These are phyloP conservation scores for Microplitis manilae DNA, from an alignment of 2,888 invertebrate genomes.

Conservation along the genomic window DNA sequence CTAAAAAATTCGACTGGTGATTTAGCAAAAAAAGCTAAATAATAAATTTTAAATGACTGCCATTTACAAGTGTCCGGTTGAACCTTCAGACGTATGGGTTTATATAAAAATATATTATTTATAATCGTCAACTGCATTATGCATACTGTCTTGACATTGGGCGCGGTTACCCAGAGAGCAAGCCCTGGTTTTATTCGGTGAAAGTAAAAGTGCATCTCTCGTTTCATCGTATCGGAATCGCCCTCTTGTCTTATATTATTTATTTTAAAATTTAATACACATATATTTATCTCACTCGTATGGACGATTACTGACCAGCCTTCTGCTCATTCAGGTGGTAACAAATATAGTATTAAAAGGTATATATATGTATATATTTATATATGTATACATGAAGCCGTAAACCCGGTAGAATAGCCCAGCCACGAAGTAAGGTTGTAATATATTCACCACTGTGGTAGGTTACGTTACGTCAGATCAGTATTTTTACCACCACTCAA, in stretches of 20 bases:
- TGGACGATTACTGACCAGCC: neutral
- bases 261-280: neutral
- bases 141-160: slow-evolving; percentile 55
- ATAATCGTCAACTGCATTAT: slow-evolving; percentile 23
- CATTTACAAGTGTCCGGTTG: neutral
- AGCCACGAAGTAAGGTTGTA: neutral
- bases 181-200: slow-evolving; percentile 56
- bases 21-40: neutral
- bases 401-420: neutral
- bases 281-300: neutral
- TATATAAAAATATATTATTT: neutral
- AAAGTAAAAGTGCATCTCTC: slow-evolving; percentile 58
- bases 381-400: too few relatives aligned
- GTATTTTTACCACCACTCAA: slow-evolving; percentile 30
- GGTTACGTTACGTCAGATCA: slow-evolving; percentile 34
- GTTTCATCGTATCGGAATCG: neutral
- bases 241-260: slow-evolving; percentile 2
- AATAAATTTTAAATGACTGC: neutral
- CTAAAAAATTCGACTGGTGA: neutral
- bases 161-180: slow-evolving; percentile 55
- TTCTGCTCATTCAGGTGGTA: slow-evolving; percentile 23
- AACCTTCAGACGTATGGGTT: neutral
- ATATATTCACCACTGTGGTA: slow-evolving; percentile 3
- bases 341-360: neutral
- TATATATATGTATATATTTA: slow-evolving; percentile 2